These are phyloP conservation scores for Haliclystus octoradiatus DNA, from an alignment of 30 jellyfish, hydroid and myxozoan genomes.

Conservation along the genomic window DNA sequence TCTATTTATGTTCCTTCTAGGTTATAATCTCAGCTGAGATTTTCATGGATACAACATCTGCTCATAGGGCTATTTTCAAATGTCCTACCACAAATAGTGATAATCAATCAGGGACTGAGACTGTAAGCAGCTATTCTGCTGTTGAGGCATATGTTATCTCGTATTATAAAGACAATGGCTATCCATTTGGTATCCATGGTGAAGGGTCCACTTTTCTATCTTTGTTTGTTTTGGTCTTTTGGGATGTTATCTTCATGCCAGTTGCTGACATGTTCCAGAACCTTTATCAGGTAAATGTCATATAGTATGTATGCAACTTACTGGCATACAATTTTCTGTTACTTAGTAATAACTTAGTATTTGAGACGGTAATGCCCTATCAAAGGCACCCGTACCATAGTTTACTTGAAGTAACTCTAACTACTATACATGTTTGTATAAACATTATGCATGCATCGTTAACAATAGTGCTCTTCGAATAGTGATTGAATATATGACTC, in stretches of 20 bases:
- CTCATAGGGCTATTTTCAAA: slow-evolving; percentile 62
- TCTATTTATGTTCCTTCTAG: too few species aligned
- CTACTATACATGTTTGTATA: too few species aligned
- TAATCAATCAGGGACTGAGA: not conserved
- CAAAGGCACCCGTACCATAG: too few species aligned
- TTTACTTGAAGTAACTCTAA: too few species aligned
- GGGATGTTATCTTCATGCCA: slow-evolving; percentile 86
- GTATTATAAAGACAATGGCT: slow-evolving; percentile 55
- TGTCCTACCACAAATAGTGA: slow-evolving; percentile 8
- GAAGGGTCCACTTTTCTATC: slow-evolving; percentile 75
- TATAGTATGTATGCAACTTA: not conserved
- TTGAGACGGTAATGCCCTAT: too few species aligned
- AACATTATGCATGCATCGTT: too few species aligned
- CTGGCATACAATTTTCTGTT: not conserved
- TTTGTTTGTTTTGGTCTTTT: slow-evolving; percentile 50
- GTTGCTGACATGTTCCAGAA: slow-evolving; percentile 54
- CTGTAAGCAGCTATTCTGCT: slow-evolving; percentile 27
- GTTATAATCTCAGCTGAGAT: slow-evolving; percentile 65
- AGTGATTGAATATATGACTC: too few species aligned
- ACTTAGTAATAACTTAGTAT: too few species aligned
- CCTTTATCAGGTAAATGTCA: slow-evolving; percentile 51
- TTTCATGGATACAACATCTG: slow-evolving; percentile 64
- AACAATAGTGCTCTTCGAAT: too few species aligned
- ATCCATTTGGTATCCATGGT: slow-evolving; percentile 72
- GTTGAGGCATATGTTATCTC: slow-evolving; percentile 59